These are phyloP conservation scores for Ptychadena robeensis DNA, from an alignment of 2,797 vertebrate genomes.

Conservation along the genomic window DNA sequence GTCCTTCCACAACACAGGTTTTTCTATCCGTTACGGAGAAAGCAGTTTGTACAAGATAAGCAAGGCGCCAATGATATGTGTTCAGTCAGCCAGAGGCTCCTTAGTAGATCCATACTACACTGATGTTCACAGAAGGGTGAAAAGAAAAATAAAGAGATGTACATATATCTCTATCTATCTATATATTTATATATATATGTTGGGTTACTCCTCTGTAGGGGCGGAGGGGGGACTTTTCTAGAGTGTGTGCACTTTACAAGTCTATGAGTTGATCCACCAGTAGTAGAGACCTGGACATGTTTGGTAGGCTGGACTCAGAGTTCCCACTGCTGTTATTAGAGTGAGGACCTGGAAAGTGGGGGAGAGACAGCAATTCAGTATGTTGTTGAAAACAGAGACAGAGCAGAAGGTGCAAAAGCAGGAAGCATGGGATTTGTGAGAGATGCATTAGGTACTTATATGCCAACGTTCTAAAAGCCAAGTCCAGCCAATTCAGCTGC, in stretches of 20 bases:
- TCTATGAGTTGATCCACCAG: constrained; percentile 99
- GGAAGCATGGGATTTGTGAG: constrained; percentile 70
- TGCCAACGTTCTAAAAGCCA: background rate
- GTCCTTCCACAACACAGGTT: constrained; percentile 28
- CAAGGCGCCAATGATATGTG: constrained; percentile 51
- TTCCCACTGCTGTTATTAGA: constrained; percentile 99
- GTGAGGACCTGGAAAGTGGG: constrained; percentile 96
- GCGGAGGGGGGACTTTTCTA: constrained; percentile 68
- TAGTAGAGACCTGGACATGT: constrained; percentile 98
- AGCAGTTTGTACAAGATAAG: constrained; percentile 49
- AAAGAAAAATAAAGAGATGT: constrained; percentile 59
- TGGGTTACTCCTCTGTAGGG: constrained; percentile 73
- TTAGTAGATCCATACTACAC: constrained; percentile 58
- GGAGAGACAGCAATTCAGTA: constrained; percentile 87
- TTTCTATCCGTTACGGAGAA: constrained; percentile 38
- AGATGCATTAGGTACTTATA: constrained; percentile 49
- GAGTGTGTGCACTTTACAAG: constrained; percentile 82
- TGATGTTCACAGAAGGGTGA: constrained; percentile 53
- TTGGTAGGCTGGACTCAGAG: constrained; percentile 99
- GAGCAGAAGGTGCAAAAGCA: constrained; percentile 72
- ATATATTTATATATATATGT: constrained; percentile 75
- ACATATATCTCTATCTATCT: constrained; percentile 68
- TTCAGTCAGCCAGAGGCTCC: constrained; percentile 57
- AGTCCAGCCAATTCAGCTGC: background rate
- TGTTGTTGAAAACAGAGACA: constrained; percentile 66